Percentiles rank a stretch among this genome's conserved stretches.
phyloP scores from a whole-genome alignment of 2,888 invertebrate species.

The Chesias legatella region DNA sequence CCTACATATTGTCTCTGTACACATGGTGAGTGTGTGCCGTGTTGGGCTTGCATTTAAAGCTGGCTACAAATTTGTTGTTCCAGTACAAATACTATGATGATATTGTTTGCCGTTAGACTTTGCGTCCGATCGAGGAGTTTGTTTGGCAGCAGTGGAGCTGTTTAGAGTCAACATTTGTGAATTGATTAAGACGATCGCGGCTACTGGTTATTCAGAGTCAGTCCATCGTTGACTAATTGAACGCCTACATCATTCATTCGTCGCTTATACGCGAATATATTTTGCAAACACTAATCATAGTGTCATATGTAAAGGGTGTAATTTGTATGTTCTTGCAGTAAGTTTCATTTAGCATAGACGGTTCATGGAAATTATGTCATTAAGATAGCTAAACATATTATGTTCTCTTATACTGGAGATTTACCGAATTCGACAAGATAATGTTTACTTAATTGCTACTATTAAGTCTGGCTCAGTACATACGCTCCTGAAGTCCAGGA shows the following conservation, averaged over 20 bases:
- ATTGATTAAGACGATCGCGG: slow-evolving; percentile 61
- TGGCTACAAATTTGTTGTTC: slow-evolving; percentile 79
- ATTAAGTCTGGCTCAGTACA: no score
- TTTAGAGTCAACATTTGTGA: slow-evolving; percentile 64
- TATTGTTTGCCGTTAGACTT: slow-evolving; percentile 78
- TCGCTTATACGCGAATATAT: slow-evolving; percentile 14
- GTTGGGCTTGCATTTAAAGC: slow-evolving; percentile 78
- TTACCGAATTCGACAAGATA: no score
- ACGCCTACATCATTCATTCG: slow-evolving; percentile 14
- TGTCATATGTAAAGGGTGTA: slow-evolving; percentile 2
- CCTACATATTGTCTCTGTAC: slow-evolving; percentile 78
- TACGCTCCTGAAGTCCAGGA: no score
- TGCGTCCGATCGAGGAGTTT: slow-evolving; percentile 75
- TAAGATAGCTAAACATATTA: not conserved
- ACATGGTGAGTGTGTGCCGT: slow-evolving; percentile 75
- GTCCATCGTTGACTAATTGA: slow-evolving; percentile 17
- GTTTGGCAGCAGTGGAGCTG: slow-evolving; percentile 55
- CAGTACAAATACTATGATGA: slow-evolving; percentile 78
- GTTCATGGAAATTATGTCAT: slow-evolving; percentile 3
- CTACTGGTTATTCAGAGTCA: slow-evolving; percentile 32
- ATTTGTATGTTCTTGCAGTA: slow-evolving; percentile 12
- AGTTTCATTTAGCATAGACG: slow-evolving; percentile 11
- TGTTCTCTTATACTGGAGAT: no score
- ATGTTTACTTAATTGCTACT: no score
- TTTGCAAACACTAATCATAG: slow-evolving; percentile 19